Evolutionary conservation across 2,888 invertebrate species (phyloP).

Genomic region (Parelbella ahira): DNA sequence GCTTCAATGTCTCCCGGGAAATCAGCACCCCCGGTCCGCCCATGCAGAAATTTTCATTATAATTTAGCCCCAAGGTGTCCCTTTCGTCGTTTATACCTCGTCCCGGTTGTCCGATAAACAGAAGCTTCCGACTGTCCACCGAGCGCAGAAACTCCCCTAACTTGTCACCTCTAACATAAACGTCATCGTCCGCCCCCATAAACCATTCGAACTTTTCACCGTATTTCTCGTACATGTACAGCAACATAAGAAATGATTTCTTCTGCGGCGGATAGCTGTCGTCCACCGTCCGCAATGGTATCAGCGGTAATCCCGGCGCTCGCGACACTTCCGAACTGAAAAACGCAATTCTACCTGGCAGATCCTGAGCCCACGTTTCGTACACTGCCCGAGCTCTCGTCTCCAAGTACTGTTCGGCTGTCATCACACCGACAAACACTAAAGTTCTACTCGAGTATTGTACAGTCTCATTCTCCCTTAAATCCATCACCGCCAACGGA

Average conservation of each 20-base stretch:
- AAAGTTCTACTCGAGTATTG: constrained; percentile 79
- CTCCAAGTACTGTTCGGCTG: constrained; percentile 94
- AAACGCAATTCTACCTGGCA: constrained; percentile 94
- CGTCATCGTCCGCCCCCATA: constrained; percentile 98
- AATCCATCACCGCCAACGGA: constrained; percentile 58
- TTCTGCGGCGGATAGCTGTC: constrained; percentile 99
- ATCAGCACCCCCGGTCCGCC: constrained; percentile 98
- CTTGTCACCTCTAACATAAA: constrained; percentile 94
- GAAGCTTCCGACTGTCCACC: constrained; percentile 92
- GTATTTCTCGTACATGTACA: constrained; percentile 96
- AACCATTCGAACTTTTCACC: constrained; percentile 97
- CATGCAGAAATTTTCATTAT: constrained; percentile 99
- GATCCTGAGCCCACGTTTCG: constrained; percentile 95
- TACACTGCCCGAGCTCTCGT: constrained; percentile 94
- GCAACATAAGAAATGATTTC: constrained; percentile 97
- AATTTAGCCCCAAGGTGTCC: constrained; percentile 92
- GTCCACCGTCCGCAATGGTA: constrained; percentile 93
- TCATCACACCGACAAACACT: constrained; percentile 97
- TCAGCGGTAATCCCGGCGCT: constrained; percentile 86
- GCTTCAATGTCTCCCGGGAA: constrained; percentile 90
- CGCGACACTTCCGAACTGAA: constrained; percentile 91
- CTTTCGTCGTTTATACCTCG: constrained; percentile 93
- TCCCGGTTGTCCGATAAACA: constrained; percentile 92
- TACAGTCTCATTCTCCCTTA: constrained; percentile 60
- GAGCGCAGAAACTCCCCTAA: constrained; percentile 91